These are phyloP conservation scores for Notodonta ziczac DNA, from an alignment of 2,888 invertebrate genomes.

Conservation along the genomic window DNA sequence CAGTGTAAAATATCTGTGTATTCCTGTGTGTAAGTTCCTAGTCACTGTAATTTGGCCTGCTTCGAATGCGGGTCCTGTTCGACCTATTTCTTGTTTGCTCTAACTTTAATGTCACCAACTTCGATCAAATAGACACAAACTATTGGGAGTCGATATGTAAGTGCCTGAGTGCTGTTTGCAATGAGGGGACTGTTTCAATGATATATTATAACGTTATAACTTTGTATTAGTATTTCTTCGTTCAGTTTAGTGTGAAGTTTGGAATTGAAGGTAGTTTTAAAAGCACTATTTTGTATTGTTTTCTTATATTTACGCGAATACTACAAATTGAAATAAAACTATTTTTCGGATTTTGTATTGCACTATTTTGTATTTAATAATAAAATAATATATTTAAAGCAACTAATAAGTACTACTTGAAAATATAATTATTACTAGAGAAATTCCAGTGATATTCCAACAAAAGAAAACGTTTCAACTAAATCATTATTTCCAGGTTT, in stretches of 20 bases:
- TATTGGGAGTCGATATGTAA: slow-evolving; percentile 55
- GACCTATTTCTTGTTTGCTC: slow-evolving; percentile 63
- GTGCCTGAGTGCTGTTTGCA: slow-evolving; percentile 41
- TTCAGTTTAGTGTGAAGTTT: slow-evolving; percentile 9
- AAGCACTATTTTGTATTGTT: background rate
- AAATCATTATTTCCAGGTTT: slow-evolving; percentile 57
- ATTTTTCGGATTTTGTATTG: too few species aligned
- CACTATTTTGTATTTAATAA: background rate
- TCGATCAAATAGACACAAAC: slow-evolving; percentile 60
- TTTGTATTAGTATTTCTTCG: slow-evolving; percentile 6
- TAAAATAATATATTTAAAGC: too few species aligned
- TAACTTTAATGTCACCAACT: slow-evolving; percentile 64
- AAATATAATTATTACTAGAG: too few species aligned
- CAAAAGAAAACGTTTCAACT: slow-evolving; percentile 27
- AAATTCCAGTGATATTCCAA: slow-evolving; percentile 22
- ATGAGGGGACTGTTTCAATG: slow-evolving; percentile 17
- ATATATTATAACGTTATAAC: slow-evolving; percentile 7
- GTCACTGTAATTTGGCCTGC: slow-evolving; percentile 59
- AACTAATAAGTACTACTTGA: too few species aligned
- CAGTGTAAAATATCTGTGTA: slow-evolving; percentile 27
- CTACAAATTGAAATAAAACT: too few species aligned
- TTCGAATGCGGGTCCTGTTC: slow-evolving; percentile 63
- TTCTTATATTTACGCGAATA: too few species aligned
- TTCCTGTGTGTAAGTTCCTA: slow-evolving; percentile 51
- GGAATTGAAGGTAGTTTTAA: background rate